phyloP scores from a whole-genome alignment of 92 coral and sea anemone genomes.

The Epizoanthus fatuus region DNA sequence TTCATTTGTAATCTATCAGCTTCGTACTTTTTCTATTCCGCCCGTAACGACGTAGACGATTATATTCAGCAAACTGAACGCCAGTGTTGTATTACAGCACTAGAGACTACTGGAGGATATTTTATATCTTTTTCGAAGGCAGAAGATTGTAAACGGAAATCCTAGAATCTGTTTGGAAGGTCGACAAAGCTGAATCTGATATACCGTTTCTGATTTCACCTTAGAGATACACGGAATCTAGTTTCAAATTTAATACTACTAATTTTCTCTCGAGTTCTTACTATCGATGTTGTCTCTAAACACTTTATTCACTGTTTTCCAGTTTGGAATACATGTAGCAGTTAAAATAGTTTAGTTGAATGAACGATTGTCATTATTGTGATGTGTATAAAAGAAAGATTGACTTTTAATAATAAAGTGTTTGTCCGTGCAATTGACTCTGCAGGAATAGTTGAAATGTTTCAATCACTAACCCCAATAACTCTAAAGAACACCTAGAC shows the following conservation, averaged over 20 bases:
- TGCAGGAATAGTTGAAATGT: conserved; percentile 32
- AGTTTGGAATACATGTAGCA: neutral
- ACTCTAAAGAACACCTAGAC: neutral
- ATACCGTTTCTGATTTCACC: conserved; percentile 52
- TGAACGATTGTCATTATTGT: no score
- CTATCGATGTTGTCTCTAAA: conserved; percentile 1
- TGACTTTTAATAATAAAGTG: neutral
- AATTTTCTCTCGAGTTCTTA: neutral
- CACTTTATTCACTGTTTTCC: neutral
- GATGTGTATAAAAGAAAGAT: neutral
- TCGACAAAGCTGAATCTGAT: conserved; percentile 48
- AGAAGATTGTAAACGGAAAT: conserved; percentile 54
- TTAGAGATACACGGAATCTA: conserved; percentile 36
- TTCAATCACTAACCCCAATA: conserved; percentile 21
- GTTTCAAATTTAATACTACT: conserved; percentile 28
- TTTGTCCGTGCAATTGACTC: neutral
- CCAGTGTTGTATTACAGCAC: conserved; percentile 47
- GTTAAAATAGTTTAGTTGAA: neutral
- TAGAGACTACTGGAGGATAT: conserved; percentile 40
- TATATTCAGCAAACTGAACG: conserved; percentile 32
- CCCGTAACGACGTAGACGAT: conserved; percentile 35
- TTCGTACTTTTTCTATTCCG: neutral
- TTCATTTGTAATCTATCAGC: neutral
- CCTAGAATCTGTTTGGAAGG: conserved; percentile 55
- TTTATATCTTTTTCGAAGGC: conserved; percentile 45